These are phyloP conservation scores for Petroica traversi DNA, from an alignment of 2,113 vertebrate species.

Conservation along the genomic window DNA sequence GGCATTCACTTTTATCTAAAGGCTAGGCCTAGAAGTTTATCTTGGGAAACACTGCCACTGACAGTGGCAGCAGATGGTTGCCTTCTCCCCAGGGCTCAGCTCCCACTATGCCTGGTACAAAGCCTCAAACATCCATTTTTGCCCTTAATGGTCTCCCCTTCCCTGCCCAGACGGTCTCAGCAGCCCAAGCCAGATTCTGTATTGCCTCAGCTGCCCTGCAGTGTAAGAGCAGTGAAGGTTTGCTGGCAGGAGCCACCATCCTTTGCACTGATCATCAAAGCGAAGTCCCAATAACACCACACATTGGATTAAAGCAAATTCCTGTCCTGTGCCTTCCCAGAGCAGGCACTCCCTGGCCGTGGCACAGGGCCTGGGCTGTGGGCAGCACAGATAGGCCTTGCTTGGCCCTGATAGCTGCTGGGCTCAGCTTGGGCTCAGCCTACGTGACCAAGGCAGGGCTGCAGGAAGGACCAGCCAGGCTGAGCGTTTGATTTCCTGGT, in stretches of 20 bases:
- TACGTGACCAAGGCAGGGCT: neutral
- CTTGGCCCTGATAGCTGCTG: neutral
- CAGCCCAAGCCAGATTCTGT: neutral
- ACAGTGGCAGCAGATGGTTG: neutral
- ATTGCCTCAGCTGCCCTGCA: neutral
- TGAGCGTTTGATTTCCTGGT: neutral
- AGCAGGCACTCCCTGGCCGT: neutral
- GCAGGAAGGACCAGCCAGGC: neutral
- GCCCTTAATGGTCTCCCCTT: neutral
- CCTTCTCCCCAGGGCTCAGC: neutral
- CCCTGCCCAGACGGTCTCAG: neutral
- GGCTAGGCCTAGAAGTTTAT: neutral
- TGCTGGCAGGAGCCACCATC: neutral
- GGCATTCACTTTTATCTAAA: neutral
- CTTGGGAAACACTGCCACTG: neutral
- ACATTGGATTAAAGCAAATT: neutral
- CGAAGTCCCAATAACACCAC: fast-evolving
- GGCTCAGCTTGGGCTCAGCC: neutral
- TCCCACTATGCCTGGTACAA: fast-evolving
- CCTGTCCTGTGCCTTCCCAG: neutral
- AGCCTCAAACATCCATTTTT: fast-evolving
- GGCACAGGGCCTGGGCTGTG: neutral
- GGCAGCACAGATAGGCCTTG: neutral
- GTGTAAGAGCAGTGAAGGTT: neutral
- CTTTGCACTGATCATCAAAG: neutral